These are phyloP conservation scores for Lethocerus indicus DNA, from an alignment of 1,140 invertebrate species.

Conservation along the genomic window DNA sequence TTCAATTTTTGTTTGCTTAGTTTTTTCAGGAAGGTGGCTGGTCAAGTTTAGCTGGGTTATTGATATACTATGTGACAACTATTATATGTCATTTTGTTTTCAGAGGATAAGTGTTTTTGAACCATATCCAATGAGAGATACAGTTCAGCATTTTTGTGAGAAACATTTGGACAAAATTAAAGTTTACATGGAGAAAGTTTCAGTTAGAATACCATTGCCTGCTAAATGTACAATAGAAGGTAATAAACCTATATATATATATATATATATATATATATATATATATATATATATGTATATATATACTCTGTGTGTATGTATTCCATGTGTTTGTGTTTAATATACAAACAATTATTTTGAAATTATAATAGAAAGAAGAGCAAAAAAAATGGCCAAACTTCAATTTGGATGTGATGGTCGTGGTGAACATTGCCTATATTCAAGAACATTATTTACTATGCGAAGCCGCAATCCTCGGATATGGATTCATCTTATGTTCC, in stretches of 20 bases:
- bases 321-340: slow-evolving; percentile 2
- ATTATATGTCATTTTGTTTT: no score
- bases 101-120: slow-evolving; percentile 72
- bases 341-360: neutral
- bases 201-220: slow-evolving; percentile 66
- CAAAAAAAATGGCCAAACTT: slow-evolving; percentile 70
- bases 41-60: no score
- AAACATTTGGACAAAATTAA: slow-evolving; percentile 85
- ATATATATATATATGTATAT: no score
- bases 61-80: no score
- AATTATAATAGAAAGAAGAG: slow-evolving; percentile 46
- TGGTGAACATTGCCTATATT: slow-evolving; percentile 79
- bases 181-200: slow-evolving; percentile 74
- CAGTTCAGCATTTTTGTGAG: slow-evolving; percentile 85
- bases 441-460: slow-evolving; percentile 66
- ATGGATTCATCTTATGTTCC: slow-evolving; percentile 93
- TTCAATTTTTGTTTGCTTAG: no score
- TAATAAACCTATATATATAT: slow-evolving; percentile 22
- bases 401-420: slow-evolving; percentile 78
- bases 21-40: no score
- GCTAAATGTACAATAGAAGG: slow-evolving; percentile 83
- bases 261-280: neutral
- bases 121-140: slow-evolving; percentile 73
- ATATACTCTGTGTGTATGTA: neutral
- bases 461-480: slow-evolving; percentile 70